Percentiles rank a stretch among this genome's conserved stretches.
These are phyloP conservation scores for Rhea americana DNA, from an alignment of 2,113 vertebrate species.

Conservation along the genomic window DNA sequence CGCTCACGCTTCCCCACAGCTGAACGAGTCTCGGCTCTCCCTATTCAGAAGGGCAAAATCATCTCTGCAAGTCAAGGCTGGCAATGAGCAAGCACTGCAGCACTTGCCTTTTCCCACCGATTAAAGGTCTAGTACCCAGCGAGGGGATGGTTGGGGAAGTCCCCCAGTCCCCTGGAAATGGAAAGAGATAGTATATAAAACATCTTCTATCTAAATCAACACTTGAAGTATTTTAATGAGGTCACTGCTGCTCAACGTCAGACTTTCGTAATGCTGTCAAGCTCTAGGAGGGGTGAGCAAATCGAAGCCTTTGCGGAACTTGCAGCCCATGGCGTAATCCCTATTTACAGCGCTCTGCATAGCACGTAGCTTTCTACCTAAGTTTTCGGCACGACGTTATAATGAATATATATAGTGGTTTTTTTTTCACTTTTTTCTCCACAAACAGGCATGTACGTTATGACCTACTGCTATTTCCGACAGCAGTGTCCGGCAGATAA, in stretches of 20 bases:
- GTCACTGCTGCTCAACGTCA: not conserved
- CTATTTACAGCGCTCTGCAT: not conserved
- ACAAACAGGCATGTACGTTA: not conserved
- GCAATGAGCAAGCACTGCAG: not conserved
- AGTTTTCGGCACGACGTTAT: not conserved
- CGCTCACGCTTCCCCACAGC: not conserved
- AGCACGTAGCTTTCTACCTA: not conserved
- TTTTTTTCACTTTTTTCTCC: not conserved
- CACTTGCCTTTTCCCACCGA: not conserved
- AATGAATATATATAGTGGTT: not conserved
- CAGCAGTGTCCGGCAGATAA: not conserved
- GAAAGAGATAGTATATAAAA: not conserved
- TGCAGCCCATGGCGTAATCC: not conserved
- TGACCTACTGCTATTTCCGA: not conserved
- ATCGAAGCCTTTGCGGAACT: not conserved
- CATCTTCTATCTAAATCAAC: not conserved
- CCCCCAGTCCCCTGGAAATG: too few species aligned
- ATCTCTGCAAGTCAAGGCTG: not conserved
- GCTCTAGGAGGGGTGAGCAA: not conserved
- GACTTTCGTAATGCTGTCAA: not conserved
- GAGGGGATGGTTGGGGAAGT: not conserved
- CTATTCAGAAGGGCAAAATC: not conserved
- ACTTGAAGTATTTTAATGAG: not conserved
- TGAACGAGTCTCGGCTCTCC: not conserved
- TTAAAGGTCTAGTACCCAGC: not conserved